These are phyloP conservation scores for Ornithorhynchus anatinus DNA, from an alignment of 2,113 vertebrate genomes.

Conservation along the genomic window DNA sequence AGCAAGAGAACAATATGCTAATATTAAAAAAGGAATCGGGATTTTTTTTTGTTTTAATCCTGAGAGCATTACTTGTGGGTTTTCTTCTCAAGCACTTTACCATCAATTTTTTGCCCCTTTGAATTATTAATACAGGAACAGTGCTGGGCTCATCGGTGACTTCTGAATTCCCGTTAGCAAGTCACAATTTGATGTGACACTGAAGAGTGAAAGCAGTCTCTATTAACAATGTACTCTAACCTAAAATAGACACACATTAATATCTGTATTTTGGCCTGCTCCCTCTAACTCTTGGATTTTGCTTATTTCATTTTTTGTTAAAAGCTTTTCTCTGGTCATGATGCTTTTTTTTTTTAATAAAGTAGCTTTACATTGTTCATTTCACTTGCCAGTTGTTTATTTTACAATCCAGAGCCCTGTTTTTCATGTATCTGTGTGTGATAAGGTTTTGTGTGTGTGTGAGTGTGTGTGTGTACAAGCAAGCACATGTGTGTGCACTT, in stretches of 20 bases:
- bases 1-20: constrained; percentile 52
- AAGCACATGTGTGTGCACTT: background rate
- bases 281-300: background rate
- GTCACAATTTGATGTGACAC: constrained; percentile 34
- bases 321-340: constrained; percentile 18
- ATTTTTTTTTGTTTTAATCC: constrained; percentile 44
- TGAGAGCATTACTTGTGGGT: constrained; percentile 40
- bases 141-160: constrained; percentile 46
- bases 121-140: constrained; percentile 69
- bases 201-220: constrained; percentile 23
- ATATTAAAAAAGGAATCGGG: constrained; percentile 58
- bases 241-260: background rate
- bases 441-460: background rate
- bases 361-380: background rate
- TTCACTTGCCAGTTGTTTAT: constrained; percentile 17
- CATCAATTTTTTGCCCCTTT: constrained; percentile 47
- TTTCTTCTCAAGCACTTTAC: constrained; percentile 62
- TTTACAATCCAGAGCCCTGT: background rate
- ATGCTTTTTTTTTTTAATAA: background rate
- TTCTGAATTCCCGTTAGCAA: constrained; percentile 59
- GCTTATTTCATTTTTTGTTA: constrained; percentile 8
- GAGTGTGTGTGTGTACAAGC: background rate
- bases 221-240: constrained; percentile 7
- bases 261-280: background rate
- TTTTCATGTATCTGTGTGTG: background rate